Base-by-base conservation (phyloP, 2,888 invertebrate species). In the Alitta virens region DNA sequence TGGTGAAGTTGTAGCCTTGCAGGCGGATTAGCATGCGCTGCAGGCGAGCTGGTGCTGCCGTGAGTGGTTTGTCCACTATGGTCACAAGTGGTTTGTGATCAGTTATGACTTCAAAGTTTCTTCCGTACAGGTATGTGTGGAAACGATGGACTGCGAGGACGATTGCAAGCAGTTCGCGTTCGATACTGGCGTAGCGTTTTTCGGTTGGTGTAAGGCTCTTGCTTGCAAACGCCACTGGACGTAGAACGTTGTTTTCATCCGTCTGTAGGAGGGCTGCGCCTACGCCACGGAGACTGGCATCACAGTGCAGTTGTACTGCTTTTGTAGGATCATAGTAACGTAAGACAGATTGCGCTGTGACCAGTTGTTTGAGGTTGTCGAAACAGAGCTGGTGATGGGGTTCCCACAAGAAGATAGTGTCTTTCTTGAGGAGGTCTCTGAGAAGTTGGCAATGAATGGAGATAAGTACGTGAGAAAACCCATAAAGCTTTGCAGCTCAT, bases 191-290 rank as follows among this genome's bases (percentile, higher is more conserved):
- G 12, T 33, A 33, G 5, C 7, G 7, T 7, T 7, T 7, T 33
- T 33, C 33, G 5, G 33, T 33, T 5, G 5, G 7, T 33, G 33
- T 33, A 7, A 33, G 12, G 12, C 7, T 12, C 33, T 33, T 33
- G 7, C 7, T 7, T 12, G 33, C 33, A 12, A 7, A 33, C 5
- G 33, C 33, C 12, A 33, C 33, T 7, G 33, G 33, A 33, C 53
- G 24, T 24, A 58, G 58, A 14, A 62, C 27, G 1, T 38, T 51
- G 42, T 62, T 58, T 23, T 42, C 80, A 63, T 70, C 70, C 68
- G 14, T 74, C 73, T 81, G 56, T 12, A 78, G 75, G 9, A 71
- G 23, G 16, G 62, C 63, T 18, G 66, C 64, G 12, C 66, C 68
- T 14, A 68, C 25, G 21, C 59, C 64, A 1, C 25, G 9, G 9